Base-by-base conservation (phyloP, 2,113 vertebrate species). In the Strix aluco region DNA sequence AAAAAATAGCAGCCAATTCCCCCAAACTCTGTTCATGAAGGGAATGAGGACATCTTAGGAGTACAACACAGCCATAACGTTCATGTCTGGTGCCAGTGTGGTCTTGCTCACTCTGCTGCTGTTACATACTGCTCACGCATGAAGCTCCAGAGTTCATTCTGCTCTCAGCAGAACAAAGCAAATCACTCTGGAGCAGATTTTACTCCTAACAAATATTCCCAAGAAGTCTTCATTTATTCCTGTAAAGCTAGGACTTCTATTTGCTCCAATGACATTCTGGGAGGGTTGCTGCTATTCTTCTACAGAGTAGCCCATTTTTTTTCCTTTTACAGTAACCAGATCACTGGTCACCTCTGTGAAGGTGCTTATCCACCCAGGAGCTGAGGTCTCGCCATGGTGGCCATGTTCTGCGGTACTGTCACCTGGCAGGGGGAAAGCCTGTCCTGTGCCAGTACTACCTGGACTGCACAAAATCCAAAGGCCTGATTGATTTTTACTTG, bases 61-160 rank as follows among this genome's bases (percentile, higher is more conserved):
- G 26, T 40, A 42, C 51, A 26, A 21, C 22, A 3, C 5, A 30
- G 54, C 52, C 11, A 40, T 36, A 36, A 70, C 46, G 61, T 34
- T 36, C 2, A 29, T 25, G 57, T 62, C 36, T 75, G 74, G 40
- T 9, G 10, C 22, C 46, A 20, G 25, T 0, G 0, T 49, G 73
- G 54, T 44, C 12, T 58, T 61, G 54, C 34, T 72, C 3, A 4
- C 51, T n/a, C 51, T 42, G 47, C 58, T 70, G 36, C 65, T 75
- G 19, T 59, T 40, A 21, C 15, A 9, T 16, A 13, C 32, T 3
- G 42, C 34, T 78, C n/a, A 3, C 0, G 1, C 10, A 2, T 5
- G 16, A 42, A 51, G 42, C 62, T 40, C 36, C 70, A 6, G 51
- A 20, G 44, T 26, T 63, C 8, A 0, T 55, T 36, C 47, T 71